These are phyloP conservation scores for Malurus elegans DNA, from an alignment of 2,113 vertebrate genomes.

Conservation along the genomic window DNA sequence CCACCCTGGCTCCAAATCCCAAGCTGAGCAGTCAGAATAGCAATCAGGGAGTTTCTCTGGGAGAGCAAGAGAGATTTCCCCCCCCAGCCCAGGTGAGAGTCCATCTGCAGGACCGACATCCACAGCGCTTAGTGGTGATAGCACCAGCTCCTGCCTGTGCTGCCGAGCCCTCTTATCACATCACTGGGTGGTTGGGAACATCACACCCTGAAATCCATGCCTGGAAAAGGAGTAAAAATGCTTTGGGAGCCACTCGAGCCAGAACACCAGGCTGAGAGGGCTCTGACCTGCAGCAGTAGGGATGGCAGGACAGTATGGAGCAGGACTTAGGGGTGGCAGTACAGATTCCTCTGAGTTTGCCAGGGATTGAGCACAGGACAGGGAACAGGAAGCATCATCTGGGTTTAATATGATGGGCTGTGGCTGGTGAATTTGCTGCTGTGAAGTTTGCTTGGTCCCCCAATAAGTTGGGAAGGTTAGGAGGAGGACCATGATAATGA, in stretches of 20 bases:
- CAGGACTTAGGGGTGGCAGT: not conserved
- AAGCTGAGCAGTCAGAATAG: not conserved
- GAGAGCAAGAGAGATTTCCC: not conserved
- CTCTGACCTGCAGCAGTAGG: not conserved
- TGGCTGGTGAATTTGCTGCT: not conserved
- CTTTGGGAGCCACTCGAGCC: not conserved
- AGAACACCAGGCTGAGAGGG: not conserved
- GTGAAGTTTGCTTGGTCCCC: not conserved
- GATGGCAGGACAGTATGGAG: not conserved
- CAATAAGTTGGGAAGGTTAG: not conserved
- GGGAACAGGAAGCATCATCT: not conserved
- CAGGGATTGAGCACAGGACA: not conserved
- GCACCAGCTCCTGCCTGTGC: not conserved
- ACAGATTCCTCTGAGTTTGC: not conserved
- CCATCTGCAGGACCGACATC: not conserved
- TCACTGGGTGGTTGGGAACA: not conserved
- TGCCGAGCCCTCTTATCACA: not conserved
- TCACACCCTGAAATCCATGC: rapidly evolving
- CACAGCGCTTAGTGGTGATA: rapidly evolving
- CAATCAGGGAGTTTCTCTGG: not conserved
- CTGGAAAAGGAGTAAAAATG: not conserved
- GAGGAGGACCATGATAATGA: not conserved
- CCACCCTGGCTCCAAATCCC: not conserved
- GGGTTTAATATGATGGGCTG: not conserved
- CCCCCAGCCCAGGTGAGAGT: not conserved